Evolutionary conservation across 2,888 invertebrate genomes (phyloP).

Genomic region (Drymonia ruficornis): DNA sequence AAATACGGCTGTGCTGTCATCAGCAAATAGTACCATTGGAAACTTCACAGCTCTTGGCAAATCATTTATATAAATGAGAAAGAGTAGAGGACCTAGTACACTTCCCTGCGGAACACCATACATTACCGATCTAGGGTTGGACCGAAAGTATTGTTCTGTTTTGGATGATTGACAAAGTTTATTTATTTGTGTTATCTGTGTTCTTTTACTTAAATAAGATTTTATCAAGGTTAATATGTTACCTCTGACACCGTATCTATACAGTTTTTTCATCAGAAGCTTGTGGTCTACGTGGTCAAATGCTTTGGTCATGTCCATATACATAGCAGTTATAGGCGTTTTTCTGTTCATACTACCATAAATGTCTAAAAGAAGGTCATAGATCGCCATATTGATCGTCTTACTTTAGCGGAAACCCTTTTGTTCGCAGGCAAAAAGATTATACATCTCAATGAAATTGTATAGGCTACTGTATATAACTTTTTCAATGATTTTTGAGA

Average conservation of each 20-base stretch:
- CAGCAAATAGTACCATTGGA: not conserved
- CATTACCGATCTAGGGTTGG: not conserved
- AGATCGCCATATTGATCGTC: conserved; percentile 3
- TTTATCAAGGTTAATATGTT: not conserved
- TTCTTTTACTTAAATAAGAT: conserved; percentile 7
- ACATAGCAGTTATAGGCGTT: conserved; percentile 3
- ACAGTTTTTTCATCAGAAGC: conserved; percentile 3
- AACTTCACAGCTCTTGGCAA: not conserved
- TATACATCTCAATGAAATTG: too few species aligned
- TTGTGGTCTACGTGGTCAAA: conserved; percentile 4
- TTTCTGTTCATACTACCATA: conserved; percentile 1
- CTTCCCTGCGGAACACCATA: not conserved
- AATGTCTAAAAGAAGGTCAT: conserved; percentile 3
- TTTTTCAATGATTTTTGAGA: too few species aligned
- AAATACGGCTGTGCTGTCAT: not conserved
- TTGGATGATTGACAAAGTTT: not conserved
- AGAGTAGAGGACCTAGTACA: not conserved
- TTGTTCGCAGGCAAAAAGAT: too few species aligned
- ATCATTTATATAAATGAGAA: not conserved
- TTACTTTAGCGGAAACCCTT: too few species aligned
- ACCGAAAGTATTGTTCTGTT: not conserved
- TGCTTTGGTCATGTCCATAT: conserved; percentile 6
- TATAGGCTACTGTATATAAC: too few species aligned
- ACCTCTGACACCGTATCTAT: conserved; percentile 1
- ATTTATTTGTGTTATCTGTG: not conserved